Evolutionary conservation across 2,113 vertebrate species (phyloP).

Genomic region (Sphaerodactylus townsendi): DNA sequence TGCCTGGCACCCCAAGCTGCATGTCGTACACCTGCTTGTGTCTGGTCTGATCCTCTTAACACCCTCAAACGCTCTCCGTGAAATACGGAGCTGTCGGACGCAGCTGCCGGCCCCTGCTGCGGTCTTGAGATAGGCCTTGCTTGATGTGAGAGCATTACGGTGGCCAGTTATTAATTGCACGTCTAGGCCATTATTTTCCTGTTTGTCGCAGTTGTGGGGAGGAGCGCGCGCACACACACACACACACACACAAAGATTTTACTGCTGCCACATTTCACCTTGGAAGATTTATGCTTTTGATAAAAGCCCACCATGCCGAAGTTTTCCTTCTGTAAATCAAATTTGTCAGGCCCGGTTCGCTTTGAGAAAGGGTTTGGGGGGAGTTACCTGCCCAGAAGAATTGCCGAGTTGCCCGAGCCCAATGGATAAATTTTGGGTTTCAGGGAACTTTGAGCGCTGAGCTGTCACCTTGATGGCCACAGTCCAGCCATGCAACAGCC

Average conservation of each 20-base stretch:
- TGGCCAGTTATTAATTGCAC: conserved; percentile 57
- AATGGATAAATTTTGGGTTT: conserved; percentile 61
- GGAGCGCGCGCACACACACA: conserved; percentile 22
- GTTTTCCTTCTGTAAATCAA: conserved; percentile 74
- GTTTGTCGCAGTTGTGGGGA: conserved; percentile 51
- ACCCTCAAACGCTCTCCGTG: conserved; percentile 43
- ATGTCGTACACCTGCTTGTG: conserved; percentile 62
- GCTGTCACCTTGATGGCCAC: conserved; percentile 56
- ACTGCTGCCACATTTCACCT: conserved; percentile 52
- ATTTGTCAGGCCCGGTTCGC: conserved; percentile 64
- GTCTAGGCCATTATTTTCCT: conserved; percentile 63
- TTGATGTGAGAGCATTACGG: conserved; percentile 46
- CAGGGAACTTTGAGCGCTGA: conserved; percentile 59
- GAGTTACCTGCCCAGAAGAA: conserved; percentile 68
- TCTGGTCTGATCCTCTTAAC: conserved; percentile 57
- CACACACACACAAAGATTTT: conserved; percentile 33
- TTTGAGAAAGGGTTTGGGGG: background rate
- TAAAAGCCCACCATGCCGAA: conserved; percentile 68
- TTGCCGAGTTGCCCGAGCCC: conserved; percentile 55
- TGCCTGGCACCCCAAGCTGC: conserved; percentile 27
- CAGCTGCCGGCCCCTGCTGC: conserved; percentile 58
- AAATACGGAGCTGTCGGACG: conserved; percentile 19
- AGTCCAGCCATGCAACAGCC: conserved; percentile 36
- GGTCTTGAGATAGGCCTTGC: conserved; percentile 40
- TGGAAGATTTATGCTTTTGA: conserved; percentile 65